Conservation (phyloP, 2,888 invertebrate genomes). For the Drosophila longiperda region DNA sequence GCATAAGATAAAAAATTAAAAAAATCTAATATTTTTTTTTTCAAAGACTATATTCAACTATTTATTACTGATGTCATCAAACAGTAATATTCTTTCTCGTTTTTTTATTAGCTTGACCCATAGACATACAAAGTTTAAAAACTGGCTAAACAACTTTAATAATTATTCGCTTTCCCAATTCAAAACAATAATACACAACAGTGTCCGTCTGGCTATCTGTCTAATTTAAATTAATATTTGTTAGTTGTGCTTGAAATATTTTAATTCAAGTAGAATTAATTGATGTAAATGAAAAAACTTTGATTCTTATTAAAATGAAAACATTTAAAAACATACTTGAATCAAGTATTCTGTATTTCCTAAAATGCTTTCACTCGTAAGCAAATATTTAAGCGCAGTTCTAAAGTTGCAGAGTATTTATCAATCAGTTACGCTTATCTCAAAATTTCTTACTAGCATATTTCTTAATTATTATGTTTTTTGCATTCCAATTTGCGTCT, state of each 20-base stretch:
- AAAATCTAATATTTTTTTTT: background rate
- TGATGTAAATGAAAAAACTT: background rate
- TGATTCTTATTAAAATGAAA: background rate
- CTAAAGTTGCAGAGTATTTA: background rate
- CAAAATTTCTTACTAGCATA: background rate
- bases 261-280: background rate
- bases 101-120: constrained; percentile 12
- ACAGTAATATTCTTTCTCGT: background rate
- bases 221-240: background rate
- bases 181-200: background rate
- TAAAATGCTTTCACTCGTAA: background rate
- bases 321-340: too few species aligned
- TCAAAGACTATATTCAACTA: background rate
- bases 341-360: background rate
- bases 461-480: constrained; percentile 1
- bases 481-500: constrained; percentile 38
- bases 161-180: background rate
- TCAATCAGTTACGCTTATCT: background rate
- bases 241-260: background rate
- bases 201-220: background rate
- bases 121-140: constrained; percentile 26
- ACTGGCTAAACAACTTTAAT: constrained; percentile 24
- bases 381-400: background rate
- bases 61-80: constrained; percentile 2
- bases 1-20: background rate